Evolutionary conservation across 2,888 invertebrate genomes (phyloP).

Genomic region (Eremobia ochroleuca): DNA sequence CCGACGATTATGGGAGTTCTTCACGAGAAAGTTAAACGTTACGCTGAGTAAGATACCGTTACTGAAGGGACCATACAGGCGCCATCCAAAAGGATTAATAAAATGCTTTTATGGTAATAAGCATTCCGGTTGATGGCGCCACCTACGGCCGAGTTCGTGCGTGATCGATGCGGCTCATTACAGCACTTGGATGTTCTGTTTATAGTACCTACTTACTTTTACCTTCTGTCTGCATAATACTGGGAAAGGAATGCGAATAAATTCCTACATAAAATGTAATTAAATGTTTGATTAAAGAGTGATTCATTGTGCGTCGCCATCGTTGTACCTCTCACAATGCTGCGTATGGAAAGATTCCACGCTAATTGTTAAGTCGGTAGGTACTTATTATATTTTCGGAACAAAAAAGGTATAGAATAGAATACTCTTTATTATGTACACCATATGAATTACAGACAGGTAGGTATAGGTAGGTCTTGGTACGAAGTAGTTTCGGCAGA

Average conservation of each 20-base stretch:
- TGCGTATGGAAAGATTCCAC: conserved; percentile 43
- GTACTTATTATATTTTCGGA: conserved; percentile 24
- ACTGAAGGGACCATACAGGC: conserved; percentile 23
- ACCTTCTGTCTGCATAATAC: conserved; percentile 60
- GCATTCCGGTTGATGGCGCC: conserved; percentile 76
- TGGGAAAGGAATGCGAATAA: conserved; percentile 51
- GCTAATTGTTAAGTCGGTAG: conserved; percentile 9
- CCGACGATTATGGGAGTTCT: background rate
- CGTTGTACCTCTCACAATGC: conserved; percentile 32
- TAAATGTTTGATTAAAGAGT: conserved; percentile 42
- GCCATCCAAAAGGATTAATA: conserved; percentile 67
- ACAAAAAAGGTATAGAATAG: conserved; percentile 17
- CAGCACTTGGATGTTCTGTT: conserved; percentile 36
- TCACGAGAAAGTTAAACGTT: conserved; percentile 15
- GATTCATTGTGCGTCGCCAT: conserved; percentile 28
- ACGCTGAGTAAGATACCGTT: conserved; percentile 37
- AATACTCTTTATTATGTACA: too few relatives aligned
- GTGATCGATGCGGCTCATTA: conserved; percentile 69
- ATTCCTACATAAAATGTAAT: conserved; percentile 35
- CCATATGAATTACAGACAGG: too few relatives aligned
- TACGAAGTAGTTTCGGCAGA: conserved; percentile 9
- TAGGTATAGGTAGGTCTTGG: background rate
- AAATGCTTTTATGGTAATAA: conserved; percentile 65
- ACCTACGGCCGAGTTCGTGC: conserved; percentile 70
- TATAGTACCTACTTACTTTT: conserved; percentile 57